These are phyloP conservation scores for Falco novaeseelandiae DNA, from an alignment of 2,797 vertebrate genomes.

Conservation along the genomic window DNA sequence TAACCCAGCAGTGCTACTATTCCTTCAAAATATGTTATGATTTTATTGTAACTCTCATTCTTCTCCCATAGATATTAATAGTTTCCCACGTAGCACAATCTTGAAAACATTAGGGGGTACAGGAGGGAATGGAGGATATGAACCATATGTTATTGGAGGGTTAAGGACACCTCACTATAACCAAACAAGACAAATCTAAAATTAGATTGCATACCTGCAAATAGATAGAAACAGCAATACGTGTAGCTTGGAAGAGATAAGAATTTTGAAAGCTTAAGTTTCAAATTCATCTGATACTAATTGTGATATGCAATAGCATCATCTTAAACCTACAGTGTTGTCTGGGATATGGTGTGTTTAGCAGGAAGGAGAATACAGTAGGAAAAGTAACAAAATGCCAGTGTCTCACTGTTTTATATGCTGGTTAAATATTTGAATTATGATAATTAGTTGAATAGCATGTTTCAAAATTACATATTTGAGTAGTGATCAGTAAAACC, in stretches of 20 bases:
- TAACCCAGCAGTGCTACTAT: slow-evolving; percentile 63
- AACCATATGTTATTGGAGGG: slow-evolving; percentile 59
- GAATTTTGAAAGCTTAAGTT: slow-evolving; percentile 22
- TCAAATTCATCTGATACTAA: background rate
- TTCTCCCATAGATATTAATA: slow-evolving; percentile 72
- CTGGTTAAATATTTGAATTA: background rate
- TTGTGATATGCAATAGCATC: background rate
- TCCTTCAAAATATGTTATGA: slow-evolving; percentile 68
- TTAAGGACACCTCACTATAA: background rate
- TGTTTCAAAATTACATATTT: slow-evolving; percentile 32
- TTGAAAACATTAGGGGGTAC: slow-evolving; percentile 74
- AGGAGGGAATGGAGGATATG: slow-evolving; percentile 50
- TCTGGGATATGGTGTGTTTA: background rate
- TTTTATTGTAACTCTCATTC: slow-evolving; percentile 74
- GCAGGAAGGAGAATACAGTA: background rate
- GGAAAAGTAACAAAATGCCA: slow-evolving; percentile 1
- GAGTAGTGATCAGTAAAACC: slow-evolving; percentile 17
- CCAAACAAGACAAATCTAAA: slow-evolving; percentile 35
- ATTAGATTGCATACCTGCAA: slow-evolving; percentile 19
- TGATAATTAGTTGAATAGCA: slow-evolving; percentile 17
- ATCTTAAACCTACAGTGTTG: background rate
- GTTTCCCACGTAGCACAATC: slow-evolving; percentile 66
- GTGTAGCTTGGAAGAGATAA: background rate
- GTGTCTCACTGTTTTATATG: background rate
- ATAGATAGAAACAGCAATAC: background rate